These are phyloP conservation scores for Crossoptilon crossoptilon DNA, from an alignment of 2,797 vertebrate genomes.

Conservation along the genomic window DNA sequence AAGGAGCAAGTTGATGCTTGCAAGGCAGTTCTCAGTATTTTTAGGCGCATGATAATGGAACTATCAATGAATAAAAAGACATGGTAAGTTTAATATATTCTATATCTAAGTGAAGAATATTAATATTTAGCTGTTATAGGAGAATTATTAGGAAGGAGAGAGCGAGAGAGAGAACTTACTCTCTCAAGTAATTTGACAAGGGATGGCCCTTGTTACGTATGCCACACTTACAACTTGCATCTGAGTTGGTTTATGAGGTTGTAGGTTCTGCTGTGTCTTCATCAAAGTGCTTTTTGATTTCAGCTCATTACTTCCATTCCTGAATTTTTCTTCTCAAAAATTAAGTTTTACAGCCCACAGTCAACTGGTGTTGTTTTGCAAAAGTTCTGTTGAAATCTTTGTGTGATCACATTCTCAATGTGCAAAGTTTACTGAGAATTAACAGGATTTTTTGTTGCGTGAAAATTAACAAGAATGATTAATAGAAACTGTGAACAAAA, in stretches of 20 bases:
- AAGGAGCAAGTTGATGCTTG: slow-evolving; percentile 97
- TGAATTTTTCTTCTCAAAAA: neutral
- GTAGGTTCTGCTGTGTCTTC: neutral
- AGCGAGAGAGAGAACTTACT: neutral
- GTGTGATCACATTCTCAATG: rapidly evolving
- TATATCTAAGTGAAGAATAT: neutral
- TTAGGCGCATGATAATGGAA: slow-evolving; percentile 98
- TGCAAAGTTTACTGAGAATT: neutral
- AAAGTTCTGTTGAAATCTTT: neutral
- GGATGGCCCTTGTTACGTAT: rapidly evolving
- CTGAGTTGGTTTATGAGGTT: neutral
- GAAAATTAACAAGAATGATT: neutral
- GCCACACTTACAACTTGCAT: neutral
- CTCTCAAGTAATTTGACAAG: too few relatives aligned
- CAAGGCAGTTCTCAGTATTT: slow-evolving; percentile 94
- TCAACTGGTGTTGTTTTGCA: neutral
- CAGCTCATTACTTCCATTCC: neutral
- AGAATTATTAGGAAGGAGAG: neutral
- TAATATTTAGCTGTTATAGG: neutral
- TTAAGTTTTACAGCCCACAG: neutral
- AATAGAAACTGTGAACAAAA: neutral
- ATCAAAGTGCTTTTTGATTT: neutral
- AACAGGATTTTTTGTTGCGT: neutral
- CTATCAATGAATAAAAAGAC: slow-evolving; percentile 93
- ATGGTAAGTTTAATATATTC: slow-evolving; percentile 82